phyloP scores from a whole-genome alignment of 2,113 vertebrate species.

The Mesocricetus auratus region DNA sequence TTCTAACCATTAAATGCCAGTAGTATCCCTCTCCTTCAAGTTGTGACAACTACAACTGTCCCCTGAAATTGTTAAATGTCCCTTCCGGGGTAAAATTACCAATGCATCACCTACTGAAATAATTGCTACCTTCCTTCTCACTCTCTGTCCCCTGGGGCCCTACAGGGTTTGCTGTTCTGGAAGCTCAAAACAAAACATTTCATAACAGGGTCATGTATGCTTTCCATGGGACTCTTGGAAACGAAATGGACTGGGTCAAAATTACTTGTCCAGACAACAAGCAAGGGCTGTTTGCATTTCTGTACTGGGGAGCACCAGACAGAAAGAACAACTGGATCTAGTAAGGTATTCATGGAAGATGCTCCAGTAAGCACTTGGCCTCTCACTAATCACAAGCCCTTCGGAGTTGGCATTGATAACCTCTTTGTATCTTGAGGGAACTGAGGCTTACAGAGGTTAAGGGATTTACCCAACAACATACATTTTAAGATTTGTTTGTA shows the following conservation, averaged over 20 bases:
- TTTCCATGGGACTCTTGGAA: conserved; percentile 52
- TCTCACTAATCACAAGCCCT: conserved; percentile 56
- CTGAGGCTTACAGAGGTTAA: conserved; percentile 44
- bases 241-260: conserved; percentile 45
- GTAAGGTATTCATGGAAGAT: conserved; percentile 39
- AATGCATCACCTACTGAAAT: conserved; percentile 28
- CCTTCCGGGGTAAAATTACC: not conserved
- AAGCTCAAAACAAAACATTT: conserved; percentile 40
- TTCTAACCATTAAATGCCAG: conserved; percentile 20
- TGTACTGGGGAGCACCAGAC: conserved; percentile 51
- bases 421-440: conserved; percentile 59
- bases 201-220: not conserved
- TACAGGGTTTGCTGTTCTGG: conserved; percentile 41
- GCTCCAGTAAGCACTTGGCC: not conserved
- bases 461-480: conserved; percentile 49
- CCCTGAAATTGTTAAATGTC: conserved; percentile 41
- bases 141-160: not conserved
- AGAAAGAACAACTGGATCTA: conserved; percentile 58
- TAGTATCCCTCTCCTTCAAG: not conserved
- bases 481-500: not conserved
- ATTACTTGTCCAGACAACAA: conserved; percentile 23
- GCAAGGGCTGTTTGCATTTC: conserved; percentile 29
- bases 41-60: conserved; percentile 30
- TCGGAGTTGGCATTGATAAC: not conserved
- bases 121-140: conserved; percentile 22